A percentile compares a stretch with the other conserved stretches of the same genome.
These are phyloP conservation scores for Psittacara wagleri DNA, from an alignment of 2,113 vertebrate genomes.

Conservation along the genomic window DNA sequence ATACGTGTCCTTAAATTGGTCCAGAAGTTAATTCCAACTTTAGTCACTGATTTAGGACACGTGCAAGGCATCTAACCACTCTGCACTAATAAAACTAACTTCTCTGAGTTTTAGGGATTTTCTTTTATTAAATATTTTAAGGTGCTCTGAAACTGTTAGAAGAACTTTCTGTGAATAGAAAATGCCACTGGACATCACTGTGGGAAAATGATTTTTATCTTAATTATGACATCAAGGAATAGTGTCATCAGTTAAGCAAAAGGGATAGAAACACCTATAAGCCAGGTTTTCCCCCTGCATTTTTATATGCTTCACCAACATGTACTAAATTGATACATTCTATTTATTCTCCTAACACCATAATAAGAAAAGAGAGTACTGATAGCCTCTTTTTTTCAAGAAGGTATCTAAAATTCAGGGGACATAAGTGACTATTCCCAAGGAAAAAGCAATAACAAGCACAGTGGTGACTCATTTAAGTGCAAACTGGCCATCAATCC, in stretches of 20 bases:
- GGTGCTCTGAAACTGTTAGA: neutral
- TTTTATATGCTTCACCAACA: neutral
- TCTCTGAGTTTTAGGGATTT: neutral
- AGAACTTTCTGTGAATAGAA: neutral
- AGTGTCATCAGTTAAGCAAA: neutral
- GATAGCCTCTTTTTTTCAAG: neutral
- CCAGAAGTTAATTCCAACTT: neutral
- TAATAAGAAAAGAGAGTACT: neutral
- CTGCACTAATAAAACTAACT: neutral
- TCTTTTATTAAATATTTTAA: neutral
- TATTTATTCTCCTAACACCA: neutral
- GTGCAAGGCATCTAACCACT: neutral
- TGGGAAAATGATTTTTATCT: neutral
- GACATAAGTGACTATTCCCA: neutral
- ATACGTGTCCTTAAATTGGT: neutral
- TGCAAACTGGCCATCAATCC: neutral
- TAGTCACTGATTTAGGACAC: neutral
- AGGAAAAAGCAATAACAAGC: neutral
- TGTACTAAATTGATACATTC: neutral
- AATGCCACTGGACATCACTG: neutral
- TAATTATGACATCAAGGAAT: neutral
- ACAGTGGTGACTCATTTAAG: neutral
- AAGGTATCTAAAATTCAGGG: neutral
- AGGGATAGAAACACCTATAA: neutral
- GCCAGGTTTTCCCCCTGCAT: neutral